Conservation (phyloP, 2,113 vertebrate genomes). For the Choloepus hoffmanni region DNA sequence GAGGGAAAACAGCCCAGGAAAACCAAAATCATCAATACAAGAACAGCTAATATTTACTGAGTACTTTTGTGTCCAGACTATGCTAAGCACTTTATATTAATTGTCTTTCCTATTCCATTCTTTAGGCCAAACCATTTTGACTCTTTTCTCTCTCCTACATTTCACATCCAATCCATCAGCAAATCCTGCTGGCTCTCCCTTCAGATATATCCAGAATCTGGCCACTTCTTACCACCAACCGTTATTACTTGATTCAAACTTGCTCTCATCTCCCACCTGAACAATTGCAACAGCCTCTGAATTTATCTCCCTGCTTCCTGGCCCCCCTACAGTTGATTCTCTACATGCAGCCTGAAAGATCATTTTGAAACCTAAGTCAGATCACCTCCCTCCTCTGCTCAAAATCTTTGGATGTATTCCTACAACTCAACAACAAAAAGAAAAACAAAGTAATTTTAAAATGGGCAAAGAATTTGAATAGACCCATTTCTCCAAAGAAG, state of each 20-base stretch:
- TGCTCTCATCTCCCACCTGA: background rate
- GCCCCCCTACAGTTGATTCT: background rate
- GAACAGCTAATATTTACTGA: background rate
- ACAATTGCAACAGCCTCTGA: background rate
- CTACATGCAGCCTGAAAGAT: background rate
- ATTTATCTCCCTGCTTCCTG: background rate
- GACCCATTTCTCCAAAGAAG: too few species aligned
- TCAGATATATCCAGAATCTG: background rate
- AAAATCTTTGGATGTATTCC: background rate
- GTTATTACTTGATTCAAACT: background rate
- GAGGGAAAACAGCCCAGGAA: conserved; percentile 9
- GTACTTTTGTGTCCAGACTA: background rate
- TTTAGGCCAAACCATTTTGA: background rate
- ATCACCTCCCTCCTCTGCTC: background rate
- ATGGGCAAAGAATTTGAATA: too few species aligned
- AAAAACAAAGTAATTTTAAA: too few species aligned
- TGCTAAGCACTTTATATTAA: background rate
- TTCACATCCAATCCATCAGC: background rate
- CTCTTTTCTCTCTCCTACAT: background rate
- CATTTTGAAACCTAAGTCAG: background rate
- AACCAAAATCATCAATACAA: conserved; percentile 15
- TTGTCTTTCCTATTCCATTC: background rate
- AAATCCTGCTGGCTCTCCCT: background rate
- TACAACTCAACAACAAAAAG: too few species aligned
- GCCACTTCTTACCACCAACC: background rate